Evolutionary conservation across 2,888 invertebrate species (phyloP).

Genomic region (Nymphalis urticae): DNA sequence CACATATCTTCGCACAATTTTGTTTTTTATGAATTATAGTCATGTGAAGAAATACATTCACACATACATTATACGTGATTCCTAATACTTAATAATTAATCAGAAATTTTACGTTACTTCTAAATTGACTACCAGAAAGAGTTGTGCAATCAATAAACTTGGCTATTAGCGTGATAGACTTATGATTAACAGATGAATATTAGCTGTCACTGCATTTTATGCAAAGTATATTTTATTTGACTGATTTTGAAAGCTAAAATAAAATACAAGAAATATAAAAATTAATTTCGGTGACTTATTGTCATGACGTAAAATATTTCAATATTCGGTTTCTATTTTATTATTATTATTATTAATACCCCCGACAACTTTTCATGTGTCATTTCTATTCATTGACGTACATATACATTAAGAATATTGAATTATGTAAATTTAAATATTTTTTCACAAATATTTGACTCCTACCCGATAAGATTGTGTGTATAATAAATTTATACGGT

Average conservation of each 20-base stretch:
- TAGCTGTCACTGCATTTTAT: slow-evolving; percentile 19
- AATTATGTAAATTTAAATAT: slow-evolving; percentile 3
- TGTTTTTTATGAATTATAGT: no score
- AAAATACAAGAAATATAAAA: background rate
- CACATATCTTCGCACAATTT: background rate
- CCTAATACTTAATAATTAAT: background rate
- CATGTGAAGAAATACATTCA: no score
- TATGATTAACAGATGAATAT: slow-evolving; percentile 15
- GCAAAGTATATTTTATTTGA: slow-evolving; percentile 2
- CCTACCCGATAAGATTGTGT: background rate
- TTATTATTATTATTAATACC: slow-evolving; percentile 3
- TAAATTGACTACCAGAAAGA: slow-evolving; percentile 18
- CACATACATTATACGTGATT: background rate
- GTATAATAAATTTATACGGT: slow-evolving; percentile 14
- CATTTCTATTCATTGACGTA: background rate
- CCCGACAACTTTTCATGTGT: slow-evolving; percentile 8
- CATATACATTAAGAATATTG: background rate
- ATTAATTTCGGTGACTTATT: background rate
- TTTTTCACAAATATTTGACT: slow-evolving; percentile 7
- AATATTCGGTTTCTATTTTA: slow-evolving; percentile 10
- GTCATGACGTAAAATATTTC: background rate
- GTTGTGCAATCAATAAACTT: slow-evolving; percentile 3
- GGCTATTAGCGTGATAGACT: slow-evolving; percentile 14
- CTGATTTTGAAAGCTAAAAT: slow-evolving; percentile 3
- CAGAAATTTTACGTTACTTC: background rate